These are phyloP conservation scores for Pheosia tremula DNA, from an alignment of 2,888 invertebrate genomes.

Conservation along the genomic window DNA sequence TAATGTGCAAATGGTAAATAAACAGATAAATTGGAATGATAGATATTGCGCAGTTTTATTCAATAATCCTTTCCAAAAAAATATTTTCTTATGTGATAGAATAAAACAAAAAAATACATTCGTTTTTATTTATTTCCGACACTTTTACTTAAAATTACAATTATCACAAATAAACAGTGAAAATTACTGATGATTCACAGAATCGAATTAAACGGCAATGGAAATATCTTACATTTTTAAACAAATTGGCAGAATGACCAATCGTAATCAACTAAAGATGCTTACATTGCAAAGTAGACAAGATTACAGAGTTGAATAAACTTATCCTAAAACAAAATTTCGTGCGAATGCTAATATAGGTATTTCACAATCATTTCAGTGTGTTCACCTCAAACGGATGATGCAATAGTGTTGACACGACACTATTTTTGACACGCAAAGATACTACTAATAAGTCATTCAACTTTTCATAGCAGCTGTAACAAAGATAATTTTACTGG, in stretches of 20 bases:
- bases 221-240: constrained; percentile 51
- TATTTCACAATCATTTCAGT: constrained; percentile 44
- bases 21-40: constrained; percentile 54
- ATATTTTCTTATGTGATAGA: constrained; percentile 11
- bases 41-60: constrained; percentile 69
- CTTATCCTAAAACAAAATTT: constrained; percentile 33
- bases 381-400: constrained; percentile 27
- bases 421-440: constrained; percentile 24
- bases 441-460: constrained; percentile 36
- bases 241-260: constrained; percentile 55
- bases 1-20: constrained; percentile 62
- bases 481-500: constrained; percentile 8
- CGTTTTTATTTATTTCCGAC: constrained; percentile 61
- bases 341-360: constrained; percentile 30
- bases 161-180: constrained; percentile 82
- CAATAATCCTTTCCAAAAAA: not conserved
- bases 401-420: constrained; percentile 26
- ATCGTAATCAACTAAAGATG: constrained; percentile 48
- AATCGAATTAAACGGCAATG: constrained; percentile 71
- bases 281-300: constrained; percentile 42
- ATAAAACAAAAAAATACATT: constrained; percentile 32
- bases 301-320: constrained; percentile 35
- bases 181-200: constrained; percentile 79
- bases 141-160: constrained; percentile 69
- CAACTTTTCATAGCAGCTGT: constrained; percentile 33